Percentiles rank a stretch among this genome's conserved stretches.
These are phyloP conservation scores for Tubiluchus corallicola DNA, from an alignment of 2,888 invertebrate species.

Conservation along the genomic window DNA sequence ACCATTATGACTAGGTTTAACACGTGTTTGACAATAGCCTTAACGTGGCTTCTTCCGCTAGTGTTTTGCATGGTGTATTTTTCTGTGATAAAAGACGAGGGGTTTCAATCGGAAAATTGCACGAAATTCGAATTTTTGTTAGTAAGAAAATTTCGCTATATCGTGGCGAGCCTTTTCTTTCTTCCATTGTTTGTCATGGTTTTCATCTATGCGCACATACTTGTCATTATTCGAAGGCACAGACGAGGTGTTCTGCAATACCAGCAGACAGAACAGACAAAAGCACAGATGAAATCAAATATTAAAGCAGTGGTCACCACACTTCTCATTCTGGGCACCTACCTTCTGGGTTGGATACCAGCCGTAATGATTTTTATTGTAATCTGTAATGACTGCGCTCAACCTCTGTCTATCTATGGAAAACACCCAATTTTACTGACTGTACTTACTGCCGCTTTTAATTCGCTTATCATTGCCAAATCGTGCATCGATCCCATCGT, in stretches of 20 bases:
- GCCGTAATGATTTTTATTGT: slow-evolving; percentile 38
- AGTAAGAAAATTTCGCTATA: neutral
- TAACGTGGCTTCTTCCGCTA: slow-evolving; percentile 39
- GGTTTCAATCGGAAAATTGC: slow-evolving; percentile 15
- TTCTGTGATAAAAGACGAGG: slow-evolving; percentile 32
- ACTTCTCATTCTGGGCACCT: slow-evolving; percentile 39
- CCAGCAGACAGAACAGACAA: slow-evolving; percentile 1
- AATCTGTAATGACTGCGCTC: slow-evolving; percentile 36
- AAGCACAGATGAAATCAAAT: neutral
- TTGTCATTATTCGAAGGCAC: slow-evolving; percentile 33
- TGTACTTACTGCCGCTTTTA: slow-evolving; percentile 24
- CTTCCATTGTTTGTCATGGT: slow-evolving; percentile 39
- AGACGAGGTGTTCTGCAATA: neutral
- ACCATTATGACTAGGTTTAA: slow-evolving; percentile 38
- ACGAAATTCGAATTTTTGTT: neutral
- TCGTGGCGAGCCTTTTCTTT: slow-evolving; percentile 27
- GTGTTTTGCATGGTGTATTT: slow-evolving; percentile 36
- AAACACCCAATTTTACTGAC: too few species aligned
- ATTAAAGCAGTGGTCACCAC: slow-evolving; percentile 32
- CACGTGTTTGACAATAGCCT: slow-evolving; percentile 33
- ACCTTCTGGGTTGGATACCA: slow-evolving; percentile 42
- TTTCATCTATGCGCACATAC: slow-evolving; percentile 40
- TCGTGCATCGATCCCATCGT: slow-evolving; percentile 44
- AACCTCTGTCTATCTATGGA: neutral
- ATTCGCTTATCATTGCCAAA: slow-evolving; percentile 41